phyloP scores from a whole-genome alignment of 2,888 invertebrate genomes.

The Anticlea derivata region DNA sequence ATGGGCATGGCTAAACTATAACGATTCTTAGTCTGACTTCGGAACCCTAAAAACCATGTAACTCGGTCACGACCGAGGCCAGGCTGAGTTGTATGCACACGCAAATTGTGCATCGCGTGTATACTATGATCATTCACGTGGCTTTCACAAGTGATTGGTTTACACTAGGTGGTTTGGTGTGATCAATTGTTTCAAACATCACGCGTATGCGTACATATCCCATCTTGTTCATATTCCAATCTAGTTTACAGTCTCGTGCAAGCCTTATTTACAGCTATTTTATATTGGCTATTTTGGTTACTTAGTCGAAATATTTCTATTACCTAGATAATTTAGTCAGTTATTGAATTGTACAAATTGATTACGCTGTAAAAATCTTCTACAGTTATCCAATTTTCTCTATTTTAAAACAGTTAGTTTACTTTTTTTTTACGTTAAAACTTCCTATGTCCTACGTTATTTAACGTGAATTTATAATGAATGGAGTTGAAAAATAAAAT shows the following conservation, averaged over 20 bases:
- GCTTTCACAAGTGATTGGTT: too few relatives aligned
- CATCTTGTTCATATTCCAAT: too few relatives aligned
- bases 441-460: constrained; percentile 24
- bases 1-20: too few relatives aligned
- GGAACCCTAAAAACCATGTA: too few relatives aligned
- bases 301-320: constrained; percentile 13
- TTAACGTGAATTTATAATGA: constrained; percentile 23
- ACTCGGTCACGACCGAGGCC: too few relatives aligned
- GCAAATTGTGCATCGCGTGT: too few relatives aligned
- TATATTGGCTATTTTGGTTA: constrained; percentile 19
- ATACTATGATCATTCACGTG: too few relatives aligned
- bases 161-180: too few relatives aligned
- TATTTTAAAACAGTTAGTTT: constrained; percentile 20
- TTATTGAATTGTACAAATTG: constrained; percentile 29
- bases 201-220: too few relatives aligned
- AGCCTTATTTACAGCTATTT: constrained; percentile 34
- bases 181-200: too few relatives aligned
- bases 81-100: too few relatives aligned
- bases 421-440: constrained; percentile 17
- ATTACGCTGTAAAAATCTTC: constrained; percentile 29
- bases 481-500: constrained; percentile 31
- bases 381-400: constrained; percentile 18
- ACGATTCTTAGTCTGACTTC: too few relatives aligned
- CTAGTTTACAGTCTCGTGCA: not conserved
- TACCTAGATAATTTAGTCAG: constrained; percentile 23